Percentiles rank a stretch among this genome's conserved stretches.
phyloP scores from a whole-genome alignment of 2,797 vertebrate genomes.

The Halcyon smyrnensis region DNA sequence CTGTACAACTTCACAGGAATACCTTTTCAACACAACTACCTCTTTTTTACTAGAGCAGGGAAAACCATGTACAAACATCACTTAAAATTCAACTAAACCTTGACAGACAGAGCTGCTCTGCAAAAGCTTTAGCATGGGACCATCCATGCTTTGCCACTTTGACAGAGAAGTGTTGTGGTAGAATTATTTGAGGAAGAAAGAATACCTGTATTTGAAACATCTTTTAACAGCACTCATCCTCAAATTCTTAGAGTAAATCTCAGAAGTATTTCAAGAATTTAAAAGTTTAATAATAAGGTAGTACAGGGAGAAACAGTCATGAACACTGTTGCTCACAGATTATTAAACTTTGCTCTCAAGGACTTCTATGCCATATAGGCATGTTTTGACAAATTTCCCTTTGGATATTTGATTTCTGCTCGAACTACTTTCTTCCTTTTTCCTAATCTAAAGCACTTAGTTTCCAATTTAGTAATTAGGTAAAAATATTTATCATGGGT shows the following conservation, averaged over 20 bases:
- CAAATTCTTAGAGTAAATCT: neutral
- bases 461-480: neutral
- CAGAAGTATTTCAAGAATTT: neutral
- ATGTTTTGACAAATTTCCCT: neutral
- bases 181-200: neutral
- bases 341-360: neutral
- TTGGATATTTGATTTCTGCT: neutral
- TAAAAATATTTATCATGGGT: neutral
- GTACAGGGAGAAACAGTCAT: neutral
- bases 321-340: neutral
- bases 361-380: neutral
- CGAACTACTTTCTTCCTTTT: neutral
- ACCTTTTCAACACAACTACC: neutral
- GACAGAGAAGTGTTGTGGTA: neutral
- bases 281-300: neutral
- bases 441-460: neutral
- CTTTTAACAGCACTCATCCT: neutral
- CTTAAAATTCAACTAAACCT: neutral
- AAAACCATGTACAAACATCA: neutral
- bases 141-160: accelerated
- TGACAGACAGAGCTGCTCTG: neutral
- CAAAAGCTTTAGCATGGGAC: neutral
- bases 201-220: neutral
- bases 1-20: neutral
- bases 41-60: neutral